A percentile compares a stretch with the other conserved stretches of the same genome.
phyloP scores from a whole-genome alignment of 2,797 vertebrate species.

The Rhinella marina region DNA sequence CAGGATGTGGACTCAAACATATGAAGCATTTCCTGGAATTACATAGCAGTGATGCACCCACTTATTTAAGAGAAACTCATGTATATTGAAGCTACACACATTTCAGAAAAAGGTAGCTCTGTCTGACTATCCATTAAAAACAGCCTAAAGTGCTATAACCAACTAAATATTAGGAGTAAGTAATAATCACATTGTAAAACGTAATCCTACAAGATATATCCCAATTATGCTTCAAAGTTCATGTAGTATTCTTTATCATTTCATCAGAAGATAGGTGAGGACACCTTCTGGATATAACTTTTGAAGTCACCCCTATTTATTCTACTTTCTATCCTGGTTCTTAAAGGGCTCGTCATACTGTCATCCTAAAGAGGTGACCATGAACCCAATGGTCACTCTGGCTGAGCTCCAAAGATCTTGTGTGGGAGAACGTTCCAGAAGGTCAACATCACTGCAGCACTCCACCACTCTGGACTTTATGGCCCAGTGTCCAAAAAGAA shows the following conservation, averaged over 20 bases:
- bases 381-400: too few relatives aligned
- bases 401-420: too few relatives aligned
- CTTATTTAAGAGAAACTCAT: neutral
- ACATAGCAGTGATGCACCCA: neutral
- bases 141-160: neutral
- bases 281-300: too few relatives aligned
- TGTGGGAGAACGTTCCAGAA: too few relatives aligned
- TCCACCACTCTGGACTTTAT: too few relatives aligned
- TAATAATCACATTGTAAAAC: neutral
- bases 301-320: too few relatives aligned
- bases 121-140: neutral
- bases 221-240: neutral
- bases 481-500: too few relatives aligned
- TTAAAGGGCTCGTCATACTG: too few relatives aligned
- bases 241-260: neutral
- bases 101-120: neutral
- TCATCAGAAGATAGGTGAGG: too few relatives aligned
- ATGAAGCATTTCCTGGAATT: neutral
- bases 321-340: too few relatives aligned
- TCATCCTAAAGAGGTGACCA: too few relatives aligned
- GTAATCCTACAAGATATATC: neutral
- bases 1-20: slow-evolving; percentile 19
- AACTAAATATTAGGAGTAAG: neutral
- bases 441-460: too few relatives aligned
- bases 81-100: neutral